A percentile compares a stretch with the other conserved stretches of the same genome.
Evolutionary conservation across 2,113 vertebrate species (phyloP).

Genomic region (Panthera tigris): DNA sequence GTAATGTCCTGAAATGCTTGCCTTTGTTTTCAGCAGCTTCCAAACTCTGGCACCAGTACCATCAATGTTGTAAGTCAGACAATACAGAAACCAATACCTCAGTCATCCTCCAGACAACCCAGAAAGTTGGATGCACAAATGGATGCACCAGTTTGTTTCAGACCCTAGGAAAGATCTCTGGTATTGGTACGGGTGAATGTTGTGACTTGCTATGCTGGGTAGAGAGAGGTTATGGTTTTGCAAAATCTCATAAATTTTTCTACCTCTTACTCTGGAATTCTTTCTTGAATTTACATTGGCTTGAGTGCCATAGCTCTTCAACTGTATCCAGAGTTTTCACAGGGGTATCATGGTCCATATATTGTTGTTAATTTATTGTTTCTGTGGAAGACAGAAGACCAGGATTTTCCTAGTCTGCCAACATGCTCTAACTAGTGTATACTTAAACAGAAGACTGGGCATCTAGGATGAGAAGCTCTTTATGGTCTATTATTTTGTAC

Average conservation of each 20-base stretch:
- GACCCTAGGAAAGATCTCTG: background rate
- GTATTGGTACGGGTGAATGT: background rate
- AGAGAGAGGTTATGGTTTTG: background rate
- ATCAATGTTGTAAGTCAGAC: background rate
- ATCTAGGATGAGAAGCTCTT: background rate
- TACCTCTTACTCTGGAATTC: background rate
- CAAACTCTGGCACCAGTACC: background rate
- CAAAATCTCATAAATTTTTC: background rate
- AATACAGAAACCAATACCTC: background rate
- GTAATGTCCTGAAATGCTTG: background rate
- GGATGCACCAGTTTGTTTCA: background rate
- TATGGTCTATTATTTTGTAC: background rate
- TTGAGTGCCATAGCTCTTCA: background rate
- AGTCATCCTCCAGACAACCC: background rate
- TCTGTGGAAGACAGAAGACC: background rate
- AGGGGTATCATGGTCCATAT: background rate
- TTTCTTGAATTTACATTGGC: background rate
- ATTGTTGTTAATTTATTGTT: background rate
- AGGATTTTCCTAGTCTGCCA: background rate
- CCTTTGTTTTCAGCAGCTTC: background rate
- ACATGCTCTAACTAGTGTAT: background rate
- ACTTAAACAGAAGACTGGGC: background rate
- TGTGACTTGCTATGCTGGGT: background rate
- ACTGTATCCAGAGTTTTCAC: background rate
- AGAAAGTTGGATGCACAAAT: background rate